A percentile compares a stretch with the other conserved stretches of the same genome.
These are phyloP conservation scores for Brachionus sp. DNA, from an alignment of 1,140 invertebrate species.

Conservation along the genomic window DNA sequence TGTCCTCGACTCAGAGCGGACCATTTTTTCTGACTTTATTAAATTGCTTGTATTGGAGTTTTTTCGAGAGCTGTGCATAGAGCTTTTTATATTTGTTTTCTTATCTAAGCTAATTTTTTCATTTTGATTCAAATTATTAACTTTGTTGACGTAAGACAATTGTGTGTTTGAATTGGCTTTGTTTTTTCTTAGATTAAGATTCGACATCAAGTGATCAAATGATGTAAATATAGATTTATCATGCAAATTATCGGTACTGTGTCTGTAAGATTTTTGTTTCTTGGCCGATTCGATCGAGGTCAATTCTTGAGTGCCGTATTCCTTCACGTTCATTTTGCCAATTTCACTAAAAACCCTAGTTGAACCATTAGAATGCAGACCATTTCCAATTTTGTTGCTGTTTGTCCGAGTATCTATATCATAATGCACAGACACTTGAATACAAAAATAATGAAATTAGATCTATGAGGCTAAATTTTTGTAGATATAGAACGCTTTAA, in stretches of 20 bases:
- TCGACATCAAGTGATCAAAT: slow-evolving; percentile 16
- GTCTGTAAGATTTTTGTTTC: neutral
- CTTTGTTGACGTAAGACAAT: neutral
- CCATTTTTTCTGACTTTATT: neutral
- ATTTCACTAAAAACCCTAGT: neutral
- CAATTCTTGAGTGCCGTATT: neutral
- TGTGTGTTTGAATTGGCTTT: slow-evolving; percentile 32
- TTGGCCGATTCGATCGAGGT: neutral
- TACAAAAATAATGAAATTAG: neutral
- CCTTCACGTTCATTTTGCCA: neutral
- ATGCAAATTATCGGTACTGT: neutral
- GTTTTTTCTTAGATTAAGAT: slow-evolving; percentile 9
- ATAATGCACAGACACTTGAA: neutral
- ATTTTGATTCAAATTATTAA: neutral
- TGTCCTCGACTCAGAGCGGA: neutral
- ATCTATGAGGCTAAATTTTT: neutral
- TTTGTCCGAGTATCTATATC: neutral
- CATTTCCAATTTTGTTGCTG: neutral
- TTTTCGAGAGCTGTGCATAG: neutral
- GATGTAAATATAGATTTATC: neutral
- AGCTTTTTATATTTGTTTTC: slow-evolving; percentile 25
- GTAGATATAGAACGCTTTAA: neutral
- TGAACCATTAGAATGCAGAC: neutral
- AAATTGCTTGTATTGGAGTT: neutral
- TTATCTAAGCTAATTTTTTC: neutral